Evolutionary conservation across 2,888 invertebrate genomes (phyloP), one percentile per base, ranked within the genome.

Genomic region (Fragum whitleyi): DNA sequence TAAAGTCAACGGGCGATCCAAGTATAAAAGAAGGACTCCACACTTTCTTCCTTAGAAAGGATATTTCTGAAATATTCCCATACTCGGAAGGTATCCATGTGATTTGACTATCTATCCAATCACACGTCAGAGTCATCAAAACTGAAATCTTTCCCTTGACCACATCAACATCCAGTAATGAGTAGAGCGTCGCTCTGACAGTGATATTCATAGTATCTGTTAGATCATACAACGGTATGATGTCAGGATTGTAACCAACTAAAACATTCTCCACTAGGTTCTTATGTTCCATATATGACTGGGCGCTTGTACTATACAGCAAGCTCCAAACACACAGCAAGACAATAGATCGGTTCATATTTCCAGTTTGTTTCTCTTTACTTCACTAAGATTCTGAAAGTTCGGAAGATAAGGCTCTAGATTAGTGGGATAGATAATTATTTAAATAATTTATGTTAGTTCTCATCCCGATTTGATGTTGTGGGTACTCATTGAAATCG

Each of bases 1-100:
- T 29, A 21, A 78, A 69, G 26, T 73, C 68, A 51, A n/a, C 28
- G 0, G 69, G 69, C 26, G 47, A 73, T 21, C 47, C 67, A 9
- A 78, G 51, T 2, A 67, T 19, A 16, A 78, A 23, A n/a, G 67
- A 23, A 19, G 77, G 77, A n/a, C 65, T 73, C 77, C 77, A 78
- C 0, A 78, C 73, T 32, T 71, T 57, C 23, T 29, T 32, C 26
- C 42, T 53, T 16, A 51, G 42, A n/a, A 73, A 57, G 16, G 16
- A 21, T 28, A 78, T 59, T 16, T 28, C 16, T 2, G 39, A 23
- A 28, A 73, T 67, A 19, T 71, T 71, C 9, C 77, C 77, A n/a
- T 73, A 68, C 2, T 72, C 57, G 2, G 59, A 29, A 5, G 73
- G 68, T 11, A 23, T 69, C 77, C 77, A 78, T 14, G 11, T 29